Evolutionary conservation across 2,113 vertebrate species (phyloP), one percentile per base, ranked within the genome.

Genomic region (Alligator sinensis): DNA sequence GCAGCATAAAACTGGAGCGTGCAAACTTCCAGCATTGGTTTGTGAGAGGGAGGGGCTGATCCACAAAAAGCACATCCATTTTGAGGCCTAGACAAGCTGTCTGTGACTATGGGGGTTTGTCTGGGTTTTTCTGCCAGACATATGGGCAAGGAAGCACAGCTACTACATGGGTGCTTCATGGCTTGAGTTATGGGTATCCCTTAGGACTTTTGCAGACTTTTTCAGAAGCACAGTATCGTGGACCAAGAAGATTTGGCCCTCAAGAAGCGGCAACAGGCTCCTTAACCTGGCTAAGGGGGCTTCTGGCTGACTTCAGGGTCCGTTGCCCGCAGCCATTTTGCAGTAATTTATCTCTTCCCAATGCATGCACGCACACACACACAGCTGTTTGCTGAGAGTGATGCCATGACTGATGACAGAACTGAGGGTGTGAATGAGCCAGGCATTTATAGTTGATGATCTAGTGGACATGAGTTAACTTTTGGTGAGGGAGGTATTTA

Each of bases 1-100:
- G 68, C 47, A 8, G 34, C 27, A 4, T 66, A 25, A 11, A 2
- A 34, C 58, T 16, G 64, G 58, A 38, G 25, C 4, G 70, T 63
- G 25, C 9, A 70, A 47, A 21, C 24, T 12, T 14, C 15, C 59
- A 47, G 55, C 30, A 3, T 28, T 22, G 47, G 13, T 30, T 54
- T 85, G 28, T 55, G 54, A 22, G 59, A 21, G 8, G 57, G 28
- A 62, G 76, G 21, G 19, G 57, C 3, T 8, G 77, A 77, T n/a
- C 81, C 0, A 2, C 1, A 14, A 30, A 66, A 34, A 57, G 57
- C 58, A 13, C 61, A 19, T 28, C 0, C 2, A 0, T 0, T 2
- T 90, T 83, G 47, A 28, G 55, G 17, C n/a, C 30, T 24, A 47
- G 70, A 22, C 34, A 25, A 47, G 47, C 47, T 47, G 47, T 47